These are phyloP conservation scores for Rambutsinella grinnellia DNA, from an alignment of 2,888 invertebrate genomes.

Conservation along the genomic window DNA sequence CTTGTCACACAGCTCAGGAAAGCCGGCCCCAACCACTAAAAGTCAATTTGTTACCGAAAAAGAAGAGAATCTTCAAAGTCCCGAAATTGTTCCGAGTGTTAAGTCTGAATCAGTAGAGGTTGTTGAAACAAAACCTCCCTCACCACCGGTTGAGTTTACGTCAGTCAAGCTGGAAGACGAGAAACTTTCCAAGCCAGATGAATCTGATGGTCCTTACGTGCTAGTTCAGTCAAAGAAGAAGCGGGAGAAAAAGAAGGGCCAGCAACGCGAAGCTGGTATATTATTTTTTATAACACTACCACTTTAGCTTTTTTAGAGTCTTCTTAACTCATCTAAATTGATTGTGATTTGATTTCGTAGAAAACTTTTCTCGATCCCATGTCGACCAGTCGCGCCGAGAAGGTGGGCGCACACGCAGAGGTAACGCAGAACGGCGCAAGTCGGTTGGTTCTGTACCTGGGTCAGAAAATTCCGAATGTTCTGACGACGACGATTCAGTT, in stretches of 20 bases:
- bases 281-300: not conserved
- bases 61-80: too few species aligned
- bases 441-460: slow-evolving; percentile 63
- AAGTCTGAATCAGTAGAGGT: not conserved
- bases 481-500: slow-evolving; percentile 62
- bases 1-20: not conserved
- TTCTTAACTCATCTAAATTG: not conserved
- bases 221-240: slow-evolving; percentile 54
- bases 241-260: slow-evolving; percentile 36
- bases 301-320: not conserved
- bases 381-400: slow-evolving; percentile 41
- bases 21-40: too few species aligned
- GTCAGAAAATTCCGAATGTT: slow-evolving; percentile 60
- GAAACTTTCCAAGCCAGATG: slow-evolving; percentile 20
- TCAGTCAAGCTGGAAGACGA: slow-evolving; percentile 23
- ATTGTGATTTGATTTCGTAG: slow-evolving; percentile 26
- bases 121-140: not conserved
- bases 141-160: not conserved
- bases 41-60: too few species aligned
- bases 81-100: too few species aligned
- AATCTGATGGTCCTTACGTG: slow-evolving; percentile 44
- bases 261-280: slow-evolving; percentile 38
- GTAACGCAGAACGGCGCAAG: slow-evolving; percentile 55
- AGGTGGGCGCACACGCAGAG: slow-evolving; percentile 30
- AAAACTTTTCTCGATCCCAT: slow-evolving; percentile 39